Evolutionary conservation across 2,888 invertebrate species (phyloP), one percentile per base, ranked within the genome.

Genomic region (Cotesia congregata): DNA sequence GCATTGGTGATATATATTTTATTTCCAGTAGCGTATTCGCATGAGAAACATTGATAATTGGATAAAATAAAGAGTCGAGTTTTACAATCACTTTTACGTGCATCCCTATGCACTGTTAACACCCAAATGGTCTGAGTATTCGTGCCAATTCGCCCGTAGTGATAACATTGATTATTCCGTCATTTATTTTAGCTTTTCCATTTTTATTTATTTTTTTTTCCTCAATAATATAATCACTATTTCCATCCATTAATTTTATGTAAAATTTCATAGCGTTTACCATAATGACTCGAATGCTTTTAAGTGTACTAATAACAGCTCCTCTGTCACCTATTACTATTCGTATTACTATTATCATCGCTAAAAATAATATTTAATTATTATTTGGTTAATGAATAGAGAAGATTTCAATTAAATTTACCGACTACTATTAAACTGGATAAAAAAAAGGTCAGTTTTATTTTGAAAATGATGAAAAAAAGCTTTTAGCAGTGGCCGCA

Each of bases 91-190:
- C 30, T 20, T 67, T 67, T 67, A 7, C 15, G 62, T 62, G n/a
- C 20, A 20, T 62, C 15, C 20, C 20, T 9, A 7, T 62, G 50
- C 15, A 30, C 61, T 38, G 60, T 39, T 20, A 60, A 59, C 15
- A 61, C 39, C n/a, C 50, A 30, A 7, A 61, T 30, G 50, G 50
- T 20, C 50, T 12, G 17, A 20, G 70, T 59, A 70, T 70, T 15
- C 38, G 60, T 60, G 60, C 30, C 15, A 20, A 70, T 70, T 70
- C 70, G 60, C 60, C 60, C 38, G 30, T 39, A 61, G 15, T 59
- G 61, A 71, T 71, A 71, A 61, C 61, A 61, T 30, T 20, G 71
- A 71, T 71, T 71, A 71, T 71, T 71, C 71, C 71, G 38, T 71
- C 50, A 69, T 41, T 59, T 70, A 39, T 15, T 71, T 71, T 9